These are phyloP conservation scores for Barypeithes pellucidus DNA, from an alignment of 2,888 invertebrate genomes.

Conservation along the genomic window DNA sequence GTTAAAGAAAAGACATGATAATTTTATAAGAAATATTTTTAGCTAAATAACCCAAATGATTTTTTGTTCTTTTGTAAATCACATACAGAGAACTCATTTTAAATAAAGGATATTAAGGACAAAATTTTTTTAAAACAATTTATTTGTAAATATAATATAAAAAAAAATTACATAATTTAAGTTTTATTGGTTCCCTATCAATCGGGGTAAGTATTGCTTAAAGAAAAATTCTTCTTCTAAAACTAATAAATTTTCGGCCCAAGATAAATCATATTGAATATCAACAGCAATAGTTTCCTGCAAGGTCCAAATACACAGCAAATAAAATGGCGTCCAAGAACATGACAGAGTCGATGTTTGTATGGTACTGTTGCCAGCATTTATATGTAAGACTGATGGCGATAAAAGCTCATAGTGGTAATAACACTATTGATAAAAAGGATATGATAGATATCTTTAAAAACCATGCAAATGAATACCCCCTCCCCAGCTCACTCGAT, in stretches of 20 bases:
- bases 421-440: no score
- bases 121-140: background rate
- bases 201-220: background rate
- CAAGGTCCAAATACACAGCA: background rate
- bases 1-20: no score
- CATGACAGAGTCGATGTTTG: no score
- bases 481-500: no score
- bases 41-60: no score
- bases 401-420: no score
- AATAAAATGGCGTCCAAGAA: no score
- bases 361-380: no score
- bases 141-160: background rate
- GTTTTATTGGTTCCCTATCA: background rate
- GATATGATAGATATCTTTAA: no score
- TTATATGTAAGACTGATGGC: no score
- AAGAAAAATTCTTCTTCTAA: background rate
- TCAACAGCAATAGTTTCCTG: background rate
- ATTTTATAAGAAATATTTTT: no score
- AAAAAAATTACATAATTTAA: background rate
- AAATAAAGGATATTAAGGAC: background rate
- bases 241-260: background rate
- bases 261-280: background rate
- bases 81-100: background rate
- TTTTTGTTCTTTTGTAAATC: background rate
- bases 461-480: no score